Percentiles rank a stretch among this genome's conserved stretches.
Evolutionary conservation across 2,113 vertebrate species (phyloP).

Genomic region (Brachyistius frenatus): DNA sequence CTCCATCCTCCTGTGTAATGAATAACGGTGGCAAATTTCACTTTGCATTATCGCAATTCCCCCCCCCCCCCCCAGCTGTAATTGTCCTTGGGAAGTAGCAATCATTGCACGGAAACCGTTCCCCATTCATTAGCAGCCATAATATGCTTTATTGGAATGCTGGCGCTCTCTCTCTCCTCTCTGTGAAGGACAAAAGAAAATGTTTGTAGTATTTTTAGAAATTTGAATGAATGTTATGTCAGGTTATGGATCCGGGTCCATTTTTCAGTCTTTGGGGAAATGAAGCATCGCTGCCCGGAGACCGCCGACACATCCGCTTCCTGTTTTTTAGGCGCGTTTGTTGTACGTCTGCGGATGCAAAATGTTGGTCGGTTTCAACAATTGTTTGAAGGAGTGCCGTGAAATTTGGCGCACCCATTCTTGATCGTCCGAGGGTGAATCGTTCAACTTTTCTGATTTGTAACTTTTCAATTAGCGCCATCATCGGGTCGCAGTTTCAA

Average conservation of each 20-base stretch:
- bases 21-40: conserved; percentile 49
- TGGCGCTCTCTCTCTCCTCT: conserved; percentile 23
- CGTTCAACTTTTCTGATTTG: too few species aligned
- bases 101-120: conserved; percentile 42
- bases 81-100: conserved; percentile 70
- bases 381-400: too few species aligned
- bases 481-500: too few species aligned
- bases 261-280: too few species aligned
- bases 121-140: conserved; percentile 59
- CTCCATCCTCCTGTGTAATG: conserved; percentile 35
- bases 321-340: too few species aligned
- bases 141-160: conserved; percentile 58
- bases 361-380: too few species aligned
- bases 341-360: too few species aligned
- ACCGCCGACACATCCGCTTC: too few species aligned
- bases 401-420: too few species aligned
- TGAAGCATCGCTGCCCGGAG: too few species aligned
- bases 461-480: too few species aligned
- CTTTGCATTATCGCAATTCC: conserved; percentile 58
- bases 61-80: conserved; percentile 49
- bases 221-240: conserved; percentile 14
- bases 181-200: conserved; percentile 50
- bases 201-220: conserved; percentile 46
- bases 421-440: too few species aligned
- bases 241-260: background rate